phyloP scores from a whole-genome alignment of 2,888 invertebrate genomes.

The Sinohyriopsis cumingii region DNA sequence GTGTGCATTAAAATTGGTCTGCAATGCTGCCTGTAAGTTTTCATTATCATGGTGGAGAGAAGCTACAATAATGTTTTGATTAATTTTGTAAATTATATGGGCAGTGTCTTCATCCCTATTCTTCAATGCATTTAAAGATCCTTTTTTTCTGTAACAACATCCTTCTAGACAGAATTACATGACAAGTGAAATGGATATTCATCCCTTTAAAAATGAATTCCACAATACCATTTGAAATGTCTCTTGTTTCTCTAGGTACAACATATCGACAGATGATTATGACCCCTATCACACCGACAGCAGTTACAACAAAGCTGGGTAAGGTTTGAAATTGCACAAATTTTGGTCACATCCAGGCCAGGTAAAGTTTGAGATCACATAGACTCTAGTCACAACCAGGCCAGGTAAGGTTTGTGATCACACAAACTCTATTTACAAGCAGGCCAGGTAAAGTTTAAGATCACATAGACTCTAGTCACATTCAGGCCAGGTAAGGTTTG shows the following conservation, averaged over 20 bases:
- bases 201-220: too few relatives aligned
- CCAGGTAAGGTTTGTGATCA: slow-evolving; percentile 8
- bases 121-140: too few relatives aligned
- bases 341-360: not conserved
- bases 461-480: not conserved
- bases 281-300: slow-evolving; percentile 65
- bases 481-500: not conserved
- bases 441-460: slow-evolving; percentile 45
- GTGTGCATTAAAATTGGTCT: too few relatives aligned
- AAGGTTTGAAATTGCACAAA: slow-evolving; percentile 27
- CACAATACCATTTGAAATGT: too few relatives aligned
- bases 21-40: too few relatives aligned
- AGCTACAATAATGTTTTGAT: too few relatives aligned
- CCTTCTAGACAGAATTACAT: too few relatives aligned
- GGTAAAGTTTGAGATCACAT: not conserved
- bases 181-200: too few relatives aligned
- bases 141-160: too few relatives aligned
- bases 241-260: slow-evolving; percentile 59
- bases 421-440: slow-evolving; percentile 56
- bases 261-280: slow-evolving; percentile 71
- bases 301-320: slow-evolving; percentile 57
- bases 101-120: too few relatives aligned
- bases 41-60: too few relatives aligned
- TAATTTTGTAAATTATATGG: too few relatives aligned
- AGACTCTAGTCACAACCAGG: not conserved